Conservation (phyloP, 1,140 invertebrate genomes). For the Leptinotarsa defecta region DNA sequence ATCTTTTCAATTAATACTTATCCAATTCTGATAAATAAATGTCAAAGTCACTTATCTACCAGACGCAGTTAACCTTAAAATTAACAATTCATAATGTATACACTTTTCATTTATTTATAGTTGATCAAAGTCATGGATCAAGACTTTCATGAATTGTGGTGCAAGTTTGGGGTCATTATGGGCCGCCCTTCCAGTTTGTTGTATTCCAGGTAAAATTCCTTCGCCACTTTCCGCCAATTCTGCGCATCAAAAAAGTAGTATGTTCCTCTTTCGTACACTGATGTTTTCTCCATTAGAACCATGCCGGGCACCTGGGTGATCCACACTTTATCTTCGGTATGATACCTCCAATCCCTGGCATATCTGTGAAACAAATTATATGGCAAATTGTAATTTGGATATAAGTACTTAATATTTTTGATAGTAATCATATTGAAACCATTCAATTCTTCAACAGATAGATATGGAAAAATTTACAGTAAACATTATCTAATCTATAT, state of each 20-base stretch:
- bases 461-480: too few relatives aligned
- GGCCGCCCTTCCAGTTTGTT: constrained; percentile 94
- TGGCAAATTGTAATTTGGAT: too few relatives aligned
- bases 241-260: constrained; percentile 99
- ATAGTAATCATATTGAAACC: too few relatives aligned
- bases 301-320: constrained; percentile 95
- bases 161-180: constrained; percentile 51
- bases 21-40: constrained; percentile 45
- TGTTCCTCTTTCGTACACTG: constrained; percentile 94
- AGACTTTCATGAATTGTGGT: constrained; percentile 43
- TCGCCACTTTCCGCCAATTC: constrained; percentile 94
- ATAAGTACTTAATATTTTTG: too few relatives aligned
- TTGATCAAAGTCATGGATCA: constrained; percentile 48
- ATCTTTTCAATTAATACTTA: constrained; percentile 52
- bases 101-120: constrained; percentile 57
- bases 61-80: constrained; percentile 44
- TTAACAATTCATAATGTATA: constrained; percentile 50
- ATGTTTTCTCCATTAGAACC: constrained; percentile 90
- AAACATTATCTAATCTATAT: too few relatives aligned
- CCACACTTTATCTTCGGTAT: constrained; percentile 99
- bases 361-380: constrained; percentile 67
- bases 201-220: constrained; percentile 97
- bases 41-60: constrained; percentile 38
- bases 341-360: constrained; percentile 97
- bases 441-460: too few relatives aligned